Evolutionary conservation across 2,888 invertebrate genomes (phyloP), one percentile per base, ranked within the genome.

Genomic region (Drosophila multiciliata): DNA sequence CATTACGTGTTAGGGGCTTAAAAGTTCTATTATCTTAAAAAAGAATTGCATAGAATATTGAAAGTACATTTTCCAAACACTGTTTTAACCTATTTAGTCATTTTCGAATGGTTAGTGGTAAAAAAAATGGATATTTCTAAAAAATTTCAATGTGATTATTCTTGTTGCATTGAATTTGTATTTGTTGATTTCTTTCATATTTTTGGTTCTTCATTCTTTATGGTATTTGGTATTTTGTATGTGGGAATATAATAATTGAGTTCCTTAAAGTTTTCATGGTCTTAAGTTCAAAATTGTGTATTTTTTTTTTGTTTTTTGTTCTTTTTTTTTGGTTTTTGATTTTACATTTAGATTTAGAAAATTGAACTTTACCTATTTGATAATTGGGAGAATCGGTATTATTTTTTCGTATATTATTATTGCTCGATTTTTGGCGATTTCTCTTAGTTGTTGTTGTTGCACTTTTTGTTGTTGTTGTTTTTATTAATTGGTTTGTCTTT

Each of bases 141-240:
- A 64, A 58, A 73, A 69, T 89, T 80, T 85, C 73, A 84, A 90
- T 83, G 89, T 86, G 87, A 84, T 84, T 81, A 75, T 90, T 88
- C 87, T 88, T 88, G 87, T 88, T 88, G 87, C 87, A 88, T 88
- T 88, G 87, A 88, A 88, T 88, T 87, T 90, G 68, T 78, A 63
- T 67, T 69, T 78, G 32, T 78, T 70, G 36, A 63, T 64, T 57
- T 35, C 12, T 48, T 67, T 15, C 45, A 45, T 45, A 15, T 45
- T 45, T 45, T 67, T 55, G 20, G 3, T 57, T 20, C 3, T 57
- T 45, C 40, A n/a, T 40, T 58, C 64, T 53, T 52, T 32, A 26
- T 42, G 40, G 50, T 33, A 50, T 29, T 53, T 66, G 29, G 32
- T n/a, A 35, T 59, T 60, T 58, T 50, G 42, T 62, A 50, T 40